Evolutionary conservation across 2,888 invertebrate species (phyloP), one percentile per base, ranked within the genome.

Genomic region (Heteropelma amictum): DNA sequence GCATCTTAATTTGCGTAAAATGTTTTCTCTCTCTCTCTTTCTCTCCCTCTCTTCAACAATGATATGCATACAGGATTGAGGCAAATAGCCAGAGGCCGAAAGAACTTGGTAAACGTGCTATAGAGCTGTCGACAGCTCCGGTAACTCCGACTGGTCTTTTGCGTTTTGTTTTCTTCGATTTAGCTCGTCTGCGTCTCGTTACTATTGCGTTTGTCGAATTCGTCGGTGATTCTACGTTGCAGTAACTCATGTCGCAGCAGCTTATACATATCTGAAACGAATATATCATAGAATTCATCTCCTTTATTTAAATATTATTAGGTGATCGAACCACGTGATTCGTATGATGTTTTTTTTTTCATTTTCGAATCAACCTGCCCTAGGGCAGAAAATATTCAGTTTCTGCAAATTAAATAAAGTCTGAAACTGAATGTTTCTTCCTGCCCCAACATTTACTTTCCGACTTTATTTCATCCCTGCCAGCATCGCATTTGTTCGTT

Each of bases 181-280:
- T 86, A 53, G 81, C 81, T 17, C 82, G 86, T 69, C 88, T 83
- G 73, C 86, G 88, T 14, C 85, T 84, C 69, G 87, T 85, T 78
- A 90, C 92, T 60, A 91, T 87, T 14, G 92, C 92, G 74, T 90
- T 92, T 4, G 90, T 90, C 60, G 91, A 90, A 86, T 92, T 92
- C n/a, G 91, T 92, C 51, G 92, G 92, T 68, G 91, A 92, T 79
- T 91, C 91, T 77, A 91, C 89, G 88, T 92, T 92, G 89, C 92
- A 92, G 88, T 93, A 92, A 87, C 92, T 91, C 84, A 92, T 90
- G 84, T 92, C 92, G 85, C 92, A 92, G 85, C 92, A 92, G 73
- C 92, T 92, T 70, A 92, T 92, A 84, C 92, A 92, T 85, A 92
- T 91, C 92, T 92, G 89, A 53, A 89, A 90, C 82, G 82, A 90